Conservation (phyloP, 2,888 invertebrate genomes). For the Parnassius glacialis region DNA sequence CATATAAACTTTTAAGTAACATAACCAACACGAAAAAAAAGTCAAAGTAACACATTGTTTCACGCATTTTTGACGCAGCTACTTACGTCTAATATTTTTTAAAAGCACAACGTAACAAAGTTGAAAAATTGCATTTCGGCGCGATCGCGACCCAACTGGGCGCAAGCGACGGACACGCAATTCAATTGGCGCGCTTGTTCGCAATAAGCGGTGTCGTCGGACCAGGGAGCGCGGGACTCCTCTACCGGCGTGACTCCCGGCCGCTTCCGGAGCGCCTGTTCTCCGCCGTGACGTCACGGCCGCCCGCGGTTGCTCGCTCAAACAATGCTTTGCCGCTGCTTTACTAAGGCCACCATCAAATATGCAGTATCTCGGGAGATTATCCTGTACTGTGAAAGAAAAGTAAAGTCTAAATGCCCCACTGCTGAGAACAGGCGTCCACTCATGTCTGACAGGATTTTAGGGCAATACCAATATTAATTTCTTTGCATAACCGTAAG, state of each 20-base stretch:
- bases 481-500: no score
- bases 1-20: constrained; percentile 42
- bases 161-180: constrained; percentile 70
- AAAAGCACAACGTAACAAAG: constrained; percentile 41
- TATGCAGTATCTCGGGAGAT: constrained; percentile 9
- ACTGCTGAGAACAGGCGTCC: no score
- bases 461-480: no score
- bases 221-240: constrained; percentile 61
- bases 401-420: no score
- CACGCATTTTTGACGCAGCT: constrained; percentile 27
- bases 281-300: constrained; percentile 55
- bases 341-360: constrained; percentile 6
- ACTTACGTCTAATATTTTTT: constrained; percentile 30
- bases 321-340: constrained; percentile 31
- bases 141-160: constrained; percentile 57
- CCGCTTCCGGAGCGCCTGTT: constrained; percentile 63
- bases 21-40: constrained; percentile 42
- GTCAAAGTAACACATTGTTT: constrained; percentile 46
- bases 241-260: constrained; percentile 56
- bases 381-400: constrained; percentile 32
- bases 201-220: constrained; percentile 64
- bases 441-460: no score
- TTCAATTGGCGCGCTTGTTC: constrained; percentile 71
- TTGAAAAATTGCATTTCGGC: constrained; percentile 50
- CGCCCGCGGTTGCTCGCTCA: constrained; percentile 33